These are phyloP conservation scores for Microcebus ravelobensis DNA, from an alignment of 2,113 vertebrate species.

Conservation along the genomic window DNA sequence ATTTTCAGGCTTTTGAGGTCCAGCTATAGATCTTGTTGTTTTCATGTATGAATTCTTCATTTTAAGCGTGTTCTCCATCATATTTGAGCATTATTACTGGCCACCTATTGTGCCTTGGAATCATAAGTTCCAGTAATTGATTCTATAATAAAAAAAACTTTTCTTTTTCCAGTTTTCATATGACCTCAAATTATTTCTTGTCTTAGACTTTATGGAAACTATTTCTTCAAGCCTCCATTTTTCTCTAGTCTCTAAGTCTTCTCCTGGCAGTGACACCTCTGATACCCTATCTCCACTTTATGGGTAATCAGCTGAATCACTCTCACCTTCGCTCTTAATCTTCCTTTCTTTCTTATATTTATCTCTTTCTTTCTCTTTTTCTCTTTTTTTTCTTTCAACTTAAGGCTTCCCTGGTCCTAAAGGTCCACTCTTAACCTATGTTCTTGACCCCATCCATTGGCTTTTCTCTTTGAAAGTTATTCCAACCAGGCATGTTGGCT, in stretches of 20 bases:
- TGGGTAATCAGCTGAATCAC: neutral
- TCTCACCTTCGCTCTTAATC: neutral
- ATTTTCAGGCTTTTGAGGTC: neutral
- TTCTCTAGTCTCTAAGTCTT: neutral
- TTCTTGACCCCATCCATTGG: neutral
- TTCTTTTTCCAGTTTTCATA: neutral
- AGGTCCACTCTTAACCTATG: neutral
- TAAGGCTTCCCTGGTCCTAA: neutral
- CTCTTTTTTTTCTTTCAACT: neutral
- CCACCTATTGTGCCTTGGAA: neutral
- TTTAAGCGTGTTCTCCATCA: neutral
- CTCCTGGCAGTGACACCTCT: neutral
- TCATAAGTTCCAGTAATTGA: neutral
- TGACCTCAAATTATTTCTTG: neutral
- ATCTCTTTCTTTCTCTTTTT: neutral
- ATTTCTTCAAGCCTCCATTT: neutral
- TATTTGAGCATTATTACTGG: neutral
- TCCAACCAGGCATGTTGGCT: too few relatives aligned
- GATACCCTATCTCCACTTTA: neutral
- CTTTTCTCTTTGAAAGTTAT: neutral
- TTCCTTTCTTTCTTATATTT: neutral
- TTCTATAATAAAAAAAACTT: neutral
- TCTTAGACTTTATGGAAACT: neutral
- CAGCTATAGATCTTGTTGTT: neutral
- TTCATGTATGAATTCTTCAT: neutral